Base-by-base conservation (phyloP, 2,797 vertebrate species). In the Acipenser oxyrinchus region DNA sequence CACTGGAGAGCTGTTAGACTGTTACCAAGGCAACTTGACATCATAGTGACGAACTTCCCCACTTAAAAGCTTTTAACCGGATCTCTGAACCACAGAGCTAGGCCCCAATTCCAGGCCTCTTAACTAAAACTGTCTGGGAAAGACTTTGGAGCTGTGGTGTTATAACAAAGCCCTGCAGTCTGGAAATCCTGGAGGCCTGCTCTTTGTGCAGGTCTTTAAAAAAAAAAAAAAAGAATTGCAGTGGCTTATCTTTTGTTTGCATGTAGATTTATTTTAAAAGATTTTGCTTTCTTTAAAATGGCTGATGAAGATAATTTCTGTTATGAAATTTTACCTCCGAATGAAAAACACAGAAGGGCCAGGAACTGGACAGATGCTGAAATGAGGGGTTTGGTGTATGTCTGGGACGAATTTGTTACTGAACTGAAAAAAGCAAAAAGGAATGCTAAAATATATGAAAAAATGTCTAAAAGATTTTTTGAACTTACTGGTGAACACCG, bases 31-130 rank as follows among this genome's bases (percentile, higher is more conserved):
- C 88, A 94, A 99, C 94, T 90, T 97, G 95, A 97, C 95, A 96
- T 97, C 95, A 95, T 86, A 73, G 91, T 98, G 95, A 97, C 96
- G 96, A 89, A 87, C 94, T 91, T 91, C 80, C 91, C 87, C 85
- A 89, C 93, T 95, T 99, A 99, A 99, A 98, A 98, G 95, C 96
- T 99, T 98, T 99, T 98, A 99, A 97, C 93, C 93, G 91, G 95
- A 95, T 98, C 94, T 91, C 92, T 93, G 87, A 88, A 85, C 92
- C 91, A 93, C 95, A 91, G 93, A 94, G 89, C 90, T 91, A 95
- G 94, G 94, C 94, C 94, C 94, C 94, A 97, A 97, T 96, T 98
- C 93, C 93, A 94, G 93, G 90, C 83, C 88, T 93, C 93, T 90
- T 89, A 90, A 87, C 81, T 76, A 81, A 86, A 80, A 84, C 37